A percentile compares a stretch with the other conserved stretches of the same genome.
These are phyloP conservation scores for Pipra filicauda DNA, from an alignment of 2,113 vertebrate genomes.

Conservation along the genomic window DNA sequence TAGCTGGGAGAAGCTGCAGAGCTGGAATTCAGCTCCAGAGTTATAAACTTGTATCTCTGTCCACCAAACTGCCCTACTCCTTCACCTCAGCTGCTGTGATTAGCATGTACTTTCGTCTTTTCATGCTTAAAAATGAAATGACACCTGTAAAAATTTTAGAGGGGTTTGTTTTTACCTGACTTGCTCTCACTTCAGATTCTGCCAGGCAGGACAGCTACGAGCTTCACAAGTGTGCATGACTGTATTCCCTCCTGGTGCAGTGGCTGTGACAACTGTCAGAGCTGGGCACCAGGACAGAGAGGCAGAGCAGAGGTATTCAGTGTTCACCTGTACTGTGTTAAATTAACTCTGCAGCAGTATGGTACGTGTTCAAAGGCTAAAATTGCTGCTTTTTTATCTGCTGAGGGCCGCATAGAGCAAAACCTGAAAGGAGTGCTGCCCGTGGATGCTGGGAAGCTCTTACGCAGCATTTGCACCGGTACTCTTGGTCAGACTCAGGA, in stretches of 20 bases:
- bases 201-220: not conserved
- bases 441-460: not conserved
- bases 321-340: not conserved
- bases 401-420: not conserved
- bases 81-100: not conserved
- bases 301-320: not conserved
- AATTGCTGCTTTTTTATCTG: slow-evolving; percentile 19
- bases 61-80: not conserved
- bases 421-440: not conserved
- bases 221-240: not conserved
- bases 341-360: not conserved
- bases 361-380: not conserved
- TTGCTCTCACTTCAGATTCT: not conserved
- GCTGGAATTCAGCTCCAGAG: not conserved
- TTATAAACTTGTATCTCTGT: not conserved
- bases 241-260: not conserved
- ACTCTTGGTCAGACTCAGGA: not conserved
- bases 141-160: not conserved
- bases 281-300: not conserved
- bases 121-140: not conserved
- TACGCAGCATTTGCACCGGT: not conserved
- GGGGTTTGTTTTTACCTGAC: not conserved
- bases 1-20: not conserved
- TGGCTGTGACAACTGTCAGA: not conserved
- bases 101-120: not conserved